phyloP scores from a whole-genome alignment of 2,797 vertebrate genomes.

The Lagodon rhomboides region DNA sequence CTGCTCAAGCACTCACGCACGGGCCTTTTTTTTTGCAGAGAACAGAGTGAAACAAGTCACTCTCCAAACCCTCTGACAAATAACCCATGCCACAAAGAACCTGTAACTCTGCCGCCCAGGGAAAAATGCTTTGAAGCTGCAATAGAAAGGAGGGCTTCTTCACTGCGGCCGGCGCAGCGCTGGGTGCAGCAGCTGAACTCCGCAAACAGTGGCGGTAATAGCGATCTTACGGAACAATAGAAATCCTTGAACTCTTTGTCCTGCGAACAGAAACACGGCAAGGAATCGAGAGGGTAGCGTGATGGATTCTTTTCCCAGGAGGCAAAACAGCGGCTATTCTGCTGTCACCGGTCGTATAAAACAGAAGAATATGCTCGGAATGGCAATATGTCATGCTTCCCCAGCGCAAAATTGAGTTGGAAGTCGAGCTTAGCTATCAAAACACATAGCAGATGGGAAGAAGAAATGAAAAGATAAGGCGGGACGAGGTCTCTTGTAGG shows the following conservation, averaged over 20 bases:
- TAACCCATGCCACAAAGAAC: conserved; percentile 87
- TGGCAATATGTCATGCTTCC: conserved; percentile 67
- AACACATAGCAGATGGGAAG: conserved; percentile 66
- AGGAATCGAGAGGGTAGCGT: conserved; percentile 32
- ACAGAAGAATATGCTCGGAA: conserved; percentile 66
- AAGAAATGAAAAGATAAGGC: conserved; percentile 80
- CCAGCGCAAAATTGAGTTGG: conserved; percentile 69
- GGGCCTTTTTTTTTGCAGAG: conserved; percentile 73
- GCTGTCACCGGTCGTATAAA: conserved; percentile 51
- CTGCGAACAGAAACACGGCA: conserved; percentile 36
- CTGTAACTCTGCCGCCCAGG: conserved; percentile 84
- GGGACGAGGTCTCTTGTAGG: conserved; percentile 71
- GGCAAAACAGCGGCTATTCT: conserved; percentile 38
- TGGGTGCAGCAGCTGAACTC: conserved; percentile 47
- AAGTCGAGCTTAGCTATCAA: conserved; percentile 69
- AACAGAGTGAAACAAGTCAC: conserved; percentile 85
- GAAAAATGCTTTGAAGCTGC: conserved; percentile 87
- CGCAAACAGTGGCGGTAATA: conserved; percentile 42
- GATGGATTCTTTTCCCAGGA: conserved; percentile 45
- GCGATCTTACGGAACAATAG: conserved; percentile 36
- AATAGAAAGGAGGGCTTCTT: conserved; percentile 82
- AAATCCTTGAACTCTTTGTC: conserved; percentile 51
- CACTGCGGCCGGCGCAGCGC: conserved; percentile 35
- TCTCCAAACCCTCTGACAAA: conserved; percentile 88
- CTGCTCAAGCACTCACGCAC: conserved; percentile 77